Evolutionary conservation across 2,797 vertebrate species (phyloP).

Genomic region (Meda fulgida): DNA sequence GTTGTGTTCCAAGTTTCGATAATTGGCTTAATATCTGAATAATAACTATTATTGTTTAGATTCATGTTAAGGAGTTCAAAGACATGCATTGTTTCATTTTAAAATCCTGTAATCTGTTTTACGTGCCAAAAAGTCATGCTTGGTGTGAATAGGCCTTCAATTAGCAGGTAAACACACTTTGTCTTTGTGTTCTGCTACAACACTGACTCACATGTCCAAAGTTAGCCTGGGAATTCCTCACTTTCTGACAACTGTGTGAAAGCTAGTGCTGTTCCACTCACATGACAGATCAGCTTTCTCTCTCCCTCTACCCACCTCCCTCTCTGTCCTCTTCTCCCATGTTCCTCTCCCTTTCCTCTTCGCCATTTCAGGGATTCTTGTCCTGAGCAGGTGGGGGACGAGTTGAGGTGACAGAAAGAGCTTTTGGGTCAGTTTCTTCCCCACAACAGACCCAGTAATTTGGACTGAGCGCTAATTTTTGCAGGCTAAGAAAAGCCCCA

Average conservation of each 20-base stretch:
- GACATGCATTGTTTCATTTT: not conserved
- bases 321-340: slow-evolving; percentile 43
- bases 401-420: slow-evolving; percentile 46
- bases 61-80: not conserved
- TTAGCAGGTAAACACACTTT: slow-evolving; percentile 18
- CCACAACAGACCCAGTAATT: slow-evolving; percentile 82
- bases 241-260: slow-evolving; percentile 56
- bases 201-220: slow-evolving; percentile 7
- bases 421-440: slow-evolving; percentile 81
- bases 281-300: slow-evolving; percentile 61
- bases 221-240: slow-evolving; percentile 55
- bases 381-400: slow-evolving; percentile 70
- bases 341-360: slow-evolving; percentile 38
- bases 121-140: not conserved
- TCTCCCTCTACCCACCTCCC: slow-evolving; percentile 19
- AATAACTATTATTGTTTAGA: not conserved
- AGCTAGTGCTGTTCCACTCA: slow-evolving; percentile 46
- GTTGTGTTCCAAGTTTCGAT: not conserved
- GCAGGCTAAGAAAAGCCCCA: slow-evolving; percentile 73
- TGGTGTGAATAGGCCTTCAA: not conserved
- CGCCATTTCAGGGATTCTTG: slow-evolving; percentile 8
- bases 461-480: slow-evolving; percentile 78
- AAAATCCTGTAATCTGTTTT: not conserved
- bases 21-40: not conserved
- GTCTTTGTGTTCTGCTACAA: not conserved